Evolutionary conservation across 2,888 invertebrate species (phyloP), one percentile per base, ranked within the genome.

Genomic region (Hipparchia sbordonii): DNA sequence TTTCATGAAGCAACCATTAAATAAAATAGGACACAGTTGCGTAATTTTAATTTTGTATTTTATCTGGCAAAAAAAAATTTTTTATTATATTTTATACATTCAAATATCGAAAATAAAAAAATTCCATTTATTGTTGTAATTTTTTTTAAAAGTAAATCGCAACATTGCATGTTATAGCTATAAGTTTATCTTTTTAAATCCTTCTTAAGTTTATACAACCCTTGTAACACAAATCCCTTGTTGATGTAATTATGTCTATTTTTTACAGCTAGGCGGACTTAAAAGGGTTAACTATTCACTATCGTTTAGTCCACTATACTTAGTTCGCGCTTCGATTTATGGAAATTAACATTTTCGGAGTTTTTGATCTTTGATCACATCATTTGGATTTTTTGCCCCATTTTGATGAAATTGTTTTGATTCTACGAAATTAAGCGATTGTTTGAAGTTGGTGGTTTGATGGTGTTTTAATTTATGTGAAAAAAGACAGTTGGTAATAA

Each of bases 301-400:
- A 77, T 77, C 80, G 79, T 87, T 91, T 86, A 86, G 79, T 73
- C 78, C 80, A 79, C 87, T 88, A 90, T 91, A 89, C 80, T 91
- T 91, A 91, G 87, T 92, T 92, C 89, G 88, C 91, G 92, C 90
- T 88, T 89, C 83, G 86, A 88, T 89, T 89, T 89, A 89, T 87
- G 88, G 82, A 89, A 85, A 90, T 87, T 82, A 84, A 85, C 84
- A 76, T 82, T 83, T 77, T 33, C 23, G 88, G 86, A 82, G 74
- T 81, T 80, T 84, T 87, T 83, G 82, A 82, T 80, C 75, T 33
- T 60, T 79, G 77, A 79, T 81, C 75, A 79, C 76, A 73, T 54
- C 76, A 77, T 80, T 78, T 80, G 70, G 71, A 57, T 75, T 78
- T 77, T 76, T 71, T 77, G 74, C 68, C 57, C 68, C 73, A 54